Evolutionary conservation across 2,888 invertebrate species (phyloP).

Genomic region (Hydrotaea cyrtoneurina): DNA sequence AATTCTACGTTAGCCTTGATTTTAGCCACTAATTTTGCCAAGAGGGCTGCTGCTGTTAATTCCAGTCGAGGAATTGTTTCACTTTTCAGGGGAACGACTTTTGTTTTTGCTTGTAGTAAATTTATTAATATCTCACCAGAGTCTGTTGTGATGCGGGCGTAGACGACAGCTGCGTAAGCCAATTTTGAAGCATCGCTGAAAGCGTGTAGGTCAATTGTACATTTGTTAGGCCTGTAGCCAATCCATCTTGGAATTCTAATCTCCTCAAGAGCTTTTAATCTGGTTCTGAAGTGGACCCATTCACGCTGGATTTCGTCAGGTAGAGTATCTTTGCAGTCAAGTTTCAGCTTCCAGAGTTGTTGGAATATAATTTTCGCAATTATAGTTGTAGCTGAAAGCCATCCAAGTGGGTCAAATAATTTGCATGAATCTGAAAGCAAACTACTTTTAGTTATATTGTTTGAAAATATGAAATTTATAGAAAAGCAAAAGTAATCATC

Average conservation of each 20-base stretch:
- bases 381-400: slow-evolving; percentile 58
- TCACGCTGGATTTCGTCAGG: slow-evolving; percentile 37
- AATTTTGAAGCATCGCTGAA: slow-evolving; percentile 59
- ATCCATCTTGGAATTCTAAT: slow-evolving; percentile 54
- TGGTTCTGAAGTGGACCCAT: slow-evolving; percentile 44
- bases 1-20: slow-evolving; percentile 30
- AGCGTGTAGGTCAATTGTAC: slow-evolving; percentile 48
- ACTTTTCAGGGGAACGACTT: slow-evolving; percentile 35
- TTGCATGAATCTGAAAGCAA: slow-evolving; percentile 55
- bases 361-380: slow-evolving; percentile 63
- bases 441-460: slow-evolving; percentile 37
- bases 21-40: slow-evolving; percentile 26
- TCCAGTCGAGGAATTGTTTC: slow-evolving; percentile 32
- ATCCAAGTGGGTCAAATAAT: slow-evolving; percentile 64
- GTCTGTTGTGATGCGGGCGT: slow-evolving; percentile 43
- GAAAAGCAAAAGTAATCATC: slow-evolving; percentile 42
- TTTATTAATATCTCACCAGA: slow-evolving; percentile 17
- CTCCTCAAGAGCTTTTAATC: slow-evolving; percentile 41
- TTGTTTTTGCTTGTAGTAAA: slow-evolving; percentile 39
- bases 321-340: slow-evolving; percentile 57
- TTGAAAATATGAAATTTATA: slow-evolving; percentile 31
- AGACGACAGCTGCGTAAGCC: slow-evolving; percentile 56
- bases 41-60: slow-evolving; percentile 7
- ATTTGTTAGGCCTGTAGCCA: neutral
- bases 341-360: slow-evolving; percentile 53